Evolutionary conservation across 2,888 invertebrate genomes (phyloP).

Genomic region (Platypus cylindrus): DNA sequence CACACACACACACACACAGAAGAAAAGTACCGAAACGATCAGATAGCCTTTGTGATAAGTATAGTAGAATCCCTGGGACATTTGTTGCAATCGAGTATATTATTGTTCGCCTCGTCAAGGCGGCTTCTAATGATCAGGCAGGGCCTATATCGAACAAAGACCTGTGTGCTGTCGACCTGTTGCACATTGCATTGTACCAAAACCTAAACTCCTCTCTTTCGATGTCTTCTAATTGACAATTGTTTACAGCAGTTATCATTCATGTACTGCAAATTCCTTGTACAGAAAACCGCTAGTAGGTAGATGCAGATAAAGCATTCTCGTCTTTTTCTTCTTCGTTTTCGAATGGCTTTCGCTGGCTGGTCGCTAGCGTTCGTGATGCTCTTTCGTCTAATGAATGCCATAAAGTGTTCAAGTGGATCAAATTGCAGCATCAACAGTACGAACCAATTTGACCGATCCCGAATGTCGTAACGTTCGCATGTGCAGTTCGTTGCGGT

Average conservation of each 20-base stretch:
- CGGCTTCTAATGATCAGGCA: slow-evolving; percentile 31
- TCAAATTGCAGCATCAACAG: slow-evolving; percentile 23
- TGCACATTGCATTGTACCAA: slow-evolving; percentile 32
- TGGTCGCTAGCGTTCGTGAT: slow-evolving; percentile 24
- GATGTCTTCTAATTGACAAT: slow-evolving; percentile 37
- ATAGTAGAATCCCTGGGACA: slow-evolving; percentile 31
- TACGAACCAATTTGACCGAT: too few species aligned
- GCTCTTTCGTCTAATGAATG: slow-evolving; percentile 25
- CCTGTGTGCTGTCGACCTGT: slow-evolving; percentile 30
- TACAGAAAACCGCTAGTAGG: slow-evolving; percentile 30
- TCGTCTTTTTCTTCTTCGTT: slow-evolving; percentile 15
- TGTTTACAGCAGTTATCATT: slow-evolving; percentile 37
- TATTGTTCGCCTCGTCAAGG: slow-evolving; percentile 30
- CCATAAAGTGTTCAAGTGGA: slow-evolving; percentile 27
- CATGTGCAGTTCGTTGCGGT: too few species aligned
- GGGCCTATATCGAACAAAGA: slow-evolving; percentile 32
- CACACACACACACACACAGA: too few species aligned
- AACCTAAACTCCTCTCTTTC: too few species aligned
- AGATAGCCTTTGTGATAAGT: slow-evolving; percentile 31
- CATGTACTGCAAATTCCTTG: slow-evolving; percentile 36
- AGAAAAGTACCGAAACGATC: slow-evolving; percentile 16
- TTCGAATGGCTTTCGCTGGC: too few species aligned
- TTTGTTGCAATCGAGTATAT: slow-evolving; percentile 32
- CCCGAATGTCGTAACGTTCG: too few species aligned
- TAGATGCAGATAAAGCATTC: slow-evolving; percentile 26